These are phyloP conservation scores for Procavia capensis DNA, from an alignment of 2,113 vertebrate species.

Conservation along the genomic window DNA sequence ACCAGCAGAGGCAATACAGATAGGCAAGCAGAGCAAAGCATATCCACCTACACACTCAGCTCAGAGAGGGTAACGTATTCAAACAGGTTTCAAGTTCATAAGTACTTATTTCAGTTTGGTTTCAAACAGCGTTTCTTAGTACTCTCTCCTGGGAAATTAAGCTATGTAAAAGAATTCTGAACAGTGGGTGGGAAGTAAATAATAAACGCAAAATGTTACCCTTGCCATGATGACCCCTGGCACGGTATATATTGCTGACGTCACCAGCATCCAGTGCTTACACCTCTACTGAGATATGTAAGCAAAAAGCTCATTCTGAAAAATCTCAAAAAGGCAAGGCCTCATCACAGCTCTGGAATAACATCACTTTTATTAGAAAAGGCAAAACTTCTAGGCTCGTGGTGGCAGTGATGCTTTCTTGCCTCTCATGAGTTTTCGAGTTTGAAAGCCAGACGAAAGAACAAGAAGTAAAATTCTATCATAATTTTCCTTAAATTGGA, in stretches of 20 bases:
- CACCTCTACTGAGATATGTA: not conserved
- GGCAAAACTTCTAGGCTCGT: not conserved
- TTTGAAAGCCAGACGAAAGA: not conserved
- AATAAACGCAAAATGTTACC: not conserved
- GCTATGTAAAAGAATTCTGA: constrained; percentile 9
- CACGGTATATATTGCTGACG: not conserved
- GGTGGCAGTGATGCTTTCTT: too few species aligned
- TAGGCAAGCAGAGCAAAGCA: not conserved
- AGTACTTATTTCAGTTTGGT: not conserved
- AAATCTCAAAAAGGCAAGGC: constrained; percentile 17
- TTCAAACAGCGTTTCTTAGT: constrained; percentile 9
- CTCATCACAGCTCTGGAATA: not conserved
- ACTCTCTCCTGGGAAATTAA: not conserved
- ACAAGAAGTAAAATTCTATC: not conserved
- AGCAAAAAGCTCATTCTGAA: constrained; percentile 4
- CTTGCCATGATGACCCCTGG: not conserved
- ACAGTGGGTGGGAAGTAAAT: constrained; percentile 27
- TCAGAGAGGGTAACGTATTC: not conserved
- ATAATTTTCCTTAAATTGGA: not conserved
- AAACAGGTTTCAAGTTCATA: not conserved
- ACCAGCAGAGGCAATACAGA: not conserved
- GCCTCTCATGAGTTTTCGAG: not conserved
- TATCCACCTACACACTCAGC: not conserved
- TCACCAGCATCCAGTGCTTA: not conserved
- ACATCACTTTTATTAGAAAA: not conserved